Base-by-base conservation (phyloP, 1,140 invertebrate genomes). In the Diploscapter pachys region DNA sequence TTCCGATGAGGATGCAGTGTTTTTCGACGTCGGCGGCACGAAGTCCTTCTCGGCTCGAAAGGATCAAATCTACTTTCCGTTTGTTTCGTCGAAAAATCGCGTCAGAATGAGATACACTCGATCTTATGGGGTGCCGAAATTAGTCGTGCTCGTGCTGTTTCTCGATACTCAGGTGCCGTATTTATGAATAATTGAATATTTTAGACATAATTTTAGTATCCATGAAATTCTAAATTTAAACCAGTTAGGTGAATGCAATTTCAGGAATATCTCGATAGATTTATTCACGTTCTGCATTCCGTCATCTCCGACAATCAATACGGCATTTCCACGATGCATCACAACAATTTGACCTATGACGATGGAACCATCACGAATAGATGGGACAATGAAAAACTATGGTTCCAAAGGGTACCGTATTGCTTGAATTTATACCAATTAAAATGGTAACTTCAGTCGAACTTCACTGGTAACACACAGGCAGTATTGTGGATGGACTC, bases 71-170 rank as follows among this genome's bases (percentile, higher is more conserved):
- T 69, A 68, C 9, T 97, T 96, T 86, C 95, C 94, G 0, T 90
- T 91, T 0, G 91, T 92, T 1, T 93, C 92, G 74, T 92, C 89
- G 77, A 93, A 92, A 66, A 94, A 92, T 84, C 90, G 90, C 31
- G 88, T 96, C 53, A 89, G 92, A 0, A 86, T 96, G 53, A 90
- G 92, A 76, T 96, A 96, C 83, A 88, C 89, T 53, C 93, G 93
- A 83, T 93, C 93, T 6, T 81, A 78, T 63, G 83, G 83, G 3
- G 59, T 62, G 13, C 80, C 85, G 9, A 79, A 78, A n/a, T 54
- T 85, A 11, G 76, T 85, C 54, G 56, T 85, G 5, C 72, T 85
- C n/a, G 61, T 84, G 5, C 77, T 84, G 4, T 84, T 81, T 56
- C 63, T 84, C n/a, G 83, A 84, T 65, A 64, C 69, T 76, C 13